Base-by-base conservation (phyloP, 2,888 invertebrate genomes). In the Onchidella celtica region DNA sequence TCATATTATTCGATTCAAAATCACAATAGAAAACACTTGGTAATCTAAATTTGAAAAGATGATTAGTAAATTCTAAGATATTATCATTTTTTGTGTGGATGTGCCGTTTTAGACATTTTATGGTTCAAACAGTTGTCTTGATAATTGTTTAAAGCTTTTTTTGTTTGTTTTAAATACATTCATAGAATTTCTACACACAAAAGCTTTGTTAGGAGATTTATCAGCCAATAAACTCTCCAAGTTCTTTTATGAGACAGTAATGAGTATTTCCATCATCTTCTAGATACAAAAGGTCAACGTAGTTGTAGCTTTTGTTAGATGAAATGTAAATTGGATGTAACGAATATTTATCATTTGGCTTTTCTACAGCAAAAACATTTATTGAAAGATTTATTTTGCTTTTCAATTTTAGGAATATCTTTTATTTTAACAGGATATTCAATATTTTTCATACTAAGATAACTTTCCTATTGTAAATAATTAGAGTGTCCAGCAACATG, bases 161-260 rank as follows among this genome's bases (percentile, higher is more conserved):
- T 34, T 72, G 17, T 72, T 27, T 24, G 24, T n/a, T n/a, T n/a
- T n/a, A 47, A 47, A 47, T 47, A 17, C 6, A 17, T 47, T 6
- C 17, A 47, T 55, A 72, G 55, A 72, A 55, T 21, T 55, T 72
- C 55, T 55, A 72, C 72, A 72, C 27, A 57, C 24, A 72, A 24
- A 29, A 29, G 27, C 4, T 72, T 72, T 55, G 24, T 72, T 21
- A 2, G n/a, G 38, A 70, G 40, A n/a, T 68, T 68, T n/a, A n/a
- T n/a, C n/a, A n/a, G n/a, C n/a, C n/a, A n/a, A n/a, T n/a, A n/a
- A n/a, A n/a, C n/a, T n/a, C n/a, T n/a, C n/a, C 24, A n/a, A 72
- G 24, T 29, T 72, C 32, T 72, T 55, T 72, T 17, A 72, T 72
- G 27, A 55, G 32, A 57, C 72, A 72, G 57, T 72, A 72, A 57